These are phyloP conservation scores for Dunckerocampus dactyliophorus DNA, from an alignment of 2,113 vertebrate species.

Conservation along the genomic window DNA sequence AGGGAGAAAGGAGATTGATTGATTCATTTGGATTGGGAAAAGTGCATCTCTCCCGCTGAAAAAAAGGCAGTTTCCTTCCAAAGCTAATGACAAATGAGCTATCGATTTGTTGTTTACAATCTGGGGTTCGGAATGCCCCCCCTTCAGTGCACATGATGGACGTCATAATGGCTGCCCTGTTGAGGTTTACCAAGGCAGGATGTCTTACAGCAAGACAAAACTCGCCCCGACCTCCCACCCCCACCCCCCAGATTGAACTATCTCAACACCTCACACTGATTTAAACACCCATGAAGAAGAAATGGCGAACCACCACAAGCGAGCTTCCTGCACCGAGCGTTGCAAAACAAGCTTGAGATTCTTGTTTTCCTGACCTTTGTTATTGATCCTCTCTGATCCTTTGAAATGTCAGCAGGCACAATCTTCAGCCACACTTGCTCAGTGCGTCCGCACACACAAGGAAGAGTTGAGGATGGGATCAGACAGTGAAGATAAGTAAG, in stretches of 20 bases:
- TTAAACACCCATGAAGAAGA: background rate
- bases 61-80: slow-evolving; percentile 69
- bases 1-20: slow-evolving; percentile 67
- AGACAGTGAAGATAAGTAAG: too few relatives aligned
- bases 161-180: slow-evolving; percentile 53
- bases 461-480: too few relatives aligned
- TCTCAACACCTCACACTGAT: too few relatives aligned
- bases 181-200: background rate
- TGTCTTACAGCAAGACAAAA: too few relatives aligned
- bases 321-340: slow-evolving; percentile 26
- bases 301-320: background rate
- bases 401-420: slow-evolving; percentile 64
- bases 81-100: slow-evolving; percentile 74
- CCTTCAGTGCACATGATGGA: slow-evolving; percentile 59
- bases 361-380: slow-evolving; percentile 62
- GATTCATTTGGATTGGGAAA: slow-evolving; percentile 73
- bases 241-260: slow-evolving; percentile 16
- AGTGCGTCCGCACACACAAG: slow-evolving; percentile 8
- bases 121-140: slow-evolving; percentile 38
- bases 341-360: slow-evolving; percentile 35
- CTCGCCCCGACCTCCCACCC: background rate
- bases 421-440: slow-evolving; percentile 21
- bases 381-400: slow-evolving; percentile 65
- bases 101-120: slow-evolving; percentile 75
- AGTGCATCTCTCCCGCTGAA: slow-evolving; percentile 60